These are phyloP conservation scores for Cryptoprocta ferox DNA, from an alignment of 2,797 vertebrate genomes.

Conservation along the genomic window DNA sequence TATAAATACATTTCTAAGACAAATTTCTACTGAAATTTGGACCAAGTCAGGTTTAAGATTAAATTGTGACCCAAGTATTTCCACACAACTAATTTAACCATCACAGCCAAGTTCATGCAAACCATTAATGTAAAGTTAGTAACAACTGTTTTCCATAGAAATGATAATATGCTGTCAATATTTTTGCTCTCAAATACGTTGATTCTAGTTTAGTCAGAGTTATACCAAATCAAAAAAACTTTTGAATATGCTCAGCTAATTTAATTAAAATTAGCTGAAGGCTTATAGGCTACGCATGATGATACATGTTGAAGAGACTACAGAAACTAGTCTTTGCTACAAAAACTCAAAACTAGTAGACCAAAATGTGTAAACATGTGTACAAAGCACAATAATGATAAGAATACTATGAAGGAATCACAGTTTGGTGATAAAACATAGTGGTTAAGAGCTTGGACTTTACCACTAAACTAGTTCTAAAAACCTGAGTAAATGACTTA, in stretches of 20 bases:
- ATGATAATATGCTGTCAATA: neutral
- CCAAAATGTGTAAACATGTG: neutral
- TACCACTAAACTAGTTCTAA: neutral
- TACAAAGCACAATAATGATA: neutral
- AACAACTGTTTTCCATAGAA: conserved; percentile 11
- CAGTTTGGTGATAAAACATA: neutral
- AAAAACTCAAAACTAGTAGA: neutral
- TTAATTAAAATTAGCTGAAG: neutral
- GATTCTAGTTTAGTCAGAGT: neutral
- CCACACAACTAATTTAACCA: neutral
- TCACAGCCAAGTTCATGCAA: neutral
- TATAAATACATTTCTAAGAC: conserved; percentile 30
- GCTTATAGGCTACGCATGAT: neutral
- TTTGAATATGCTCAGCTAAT: neutral
- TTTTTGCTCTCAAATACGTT: conserved; percentile 28
- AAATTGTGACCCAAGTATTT: conserved; percentile 21
- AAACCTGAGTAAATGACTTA: neutral
- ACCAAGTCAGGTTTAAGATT: neutral
- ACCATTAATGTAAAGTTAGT: neutral
- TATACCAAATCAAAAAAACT: neutral
- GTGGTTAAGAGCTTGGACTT: neutral
- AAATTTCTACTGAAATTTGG: neutral
- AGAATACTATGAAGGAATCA: neutral
- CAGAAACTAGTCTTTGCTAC: neutral
- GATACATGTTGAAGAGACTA: neutral